phyloP scores from a whole-genome alignment of 2,888 invertebrate species.

The Trissoscelio sp. region DNA sequence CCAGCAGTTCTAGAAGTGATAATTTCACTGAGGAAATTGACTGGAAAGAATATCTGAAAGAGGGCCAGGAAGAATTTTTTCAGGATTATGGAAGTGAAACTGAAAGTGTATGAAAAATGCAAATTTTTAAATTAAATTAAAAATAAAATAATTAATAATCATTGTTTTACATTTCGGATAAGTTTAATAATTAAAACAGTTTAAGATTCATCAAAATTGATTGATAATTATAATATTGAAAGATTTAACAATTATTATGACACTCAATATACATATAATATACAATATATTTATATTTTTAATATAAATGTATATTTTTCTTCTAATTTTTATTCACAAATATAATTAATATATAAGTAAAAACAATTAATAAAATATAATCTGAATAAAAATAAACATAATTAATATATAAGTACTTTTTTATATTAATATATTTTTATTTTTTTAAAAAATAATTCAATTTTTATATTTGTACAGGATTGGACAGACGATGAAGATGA shows the following conservation, averaged over 20 bases:
- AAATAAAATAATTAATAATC: no score
- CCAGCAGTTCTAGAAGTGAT: slow-evolving; percentile 72
- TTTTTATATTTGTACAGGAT: slow-evolving; percentile 40
- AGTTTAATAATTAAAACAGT: no score
- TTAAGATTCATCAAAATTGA: no score
- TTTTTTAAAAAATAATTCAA: not conserved
- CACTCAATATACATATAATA: no score
- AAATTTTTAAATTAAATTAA: not conserved
- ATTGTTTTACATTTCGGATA: no score
- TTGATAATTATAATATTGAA: no score
- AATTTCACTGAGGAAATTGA: slow-evolving; percentile 83
- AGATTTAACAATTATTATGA: no score
- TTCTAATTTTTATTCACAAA: not conserved
- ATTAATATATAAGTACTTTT: no score
- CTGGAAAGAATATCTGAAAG: slow-evolving; percentile 84
- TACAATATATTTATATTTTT: not conserved
- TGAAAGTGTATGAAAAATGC: slow-evolving; percentile 77
- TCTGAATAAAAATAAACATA: not conserved
- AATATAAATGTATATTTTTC: no score
- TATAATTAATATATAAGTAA: no score
- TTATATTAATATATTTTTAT: no score
- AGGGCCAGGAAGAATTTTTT: slow-evolving; percentile 82
- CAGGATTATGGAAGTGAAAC: slow-evolving; percentile 77
- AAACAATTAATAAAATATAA: no score
- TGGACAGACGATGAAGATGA: slow-evolving; percentile 59